Base-by-base conservation (phyloP, 2,888 invertebrate species). In the Drosophila fulvimacula region DNA sequence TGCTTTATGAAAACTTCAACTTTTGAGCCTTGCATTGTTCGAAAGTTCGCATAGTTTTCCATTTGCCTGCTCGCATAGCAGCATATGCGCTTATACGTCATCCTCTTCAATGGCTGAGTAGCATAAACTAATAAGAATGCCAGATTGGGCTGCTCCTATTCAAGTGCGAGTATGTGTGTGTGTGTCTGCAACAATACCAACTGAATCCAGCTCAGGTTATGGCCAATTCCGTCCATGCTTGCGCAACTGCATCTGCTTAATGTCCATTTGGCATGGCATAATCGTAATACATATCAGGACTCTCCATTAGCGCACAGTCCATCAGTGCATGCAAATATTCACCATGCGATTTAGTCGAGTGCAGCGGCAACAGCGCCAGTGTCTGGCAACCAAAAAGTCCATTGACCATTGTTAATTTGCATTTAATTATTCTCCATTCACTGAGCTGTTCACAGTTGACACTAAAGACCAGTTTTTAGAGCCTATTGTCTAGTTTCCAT, bases 401-500 rank as follows among this genome's bases (percentile, higher is more conserved):
- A 72, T 34, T 41, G 19, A 19, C 64, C 55, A 39, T 64, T 44
- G 67, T 56, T 73, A 68, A 80, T 82, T 81, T 82, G 76, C 81
- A 81, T 78, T 80, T 73, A 77, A 80, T 85, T 76, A 77, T 67
- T 64, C 49, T 63, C 34, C 32, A 95, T 94, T 94, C 0, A 92
- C 95, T 69, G 95, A 19, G 10, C 42, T 30, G 30, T n/a, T 53
- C 60, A 15, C 56, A 38, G 61, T 30, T 39, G 96, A 96, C n/a
- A 94, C 95, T 62, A 94, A 95, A 0, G 95, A 97, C 27, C 95
- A 95, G 75, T 91, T 96, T 13, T 94, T 96, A 58, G 95, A 96
- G 0, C 94, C 97, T 0, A 81, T 95, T 1, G 92, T 96, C 11
- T 3, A 39, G 27, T 27, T 39, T 4, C 13, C 27, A 53, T 58